A percentile compares a stretch with the other conserved stretches of the same genome.
Evolutionary conservation across 2,888 invertebrate genomes (phyloP).

Genomic region (Cheilosia pagana): DNA sequence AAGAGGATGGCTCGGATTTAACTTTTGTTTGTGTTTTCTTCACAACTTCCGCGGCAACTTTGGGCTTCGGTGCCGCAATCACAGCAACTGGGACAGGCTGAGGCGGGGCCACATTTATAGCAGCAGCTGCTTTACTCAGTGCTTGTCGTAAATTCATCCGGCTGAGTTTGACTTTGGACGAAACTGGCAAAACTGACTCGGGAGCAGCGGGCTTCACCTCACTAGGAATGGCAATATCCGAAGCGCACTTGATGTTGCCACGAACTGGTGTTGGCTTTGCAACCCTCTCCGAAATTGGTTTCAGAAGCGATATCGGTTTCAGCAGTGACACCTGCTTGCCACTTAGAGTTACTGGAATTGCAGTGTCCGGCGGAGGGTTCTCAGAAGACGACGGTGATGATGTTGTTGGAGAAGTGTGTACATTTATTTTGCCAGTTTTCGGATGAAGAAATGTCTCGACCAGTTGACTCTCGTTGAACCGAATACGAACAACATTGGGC

Average conservation of each 20-base stretch:
- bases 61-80: background rate
- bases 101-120: slow-evolving; percentile 62
- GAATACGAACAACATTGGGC: slow-evolving; percentile 78
- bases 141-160: slow-evolving; percentile 81
- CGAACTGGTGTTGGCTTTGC: slow-evolving; percentile 12
- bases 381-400: background rate
- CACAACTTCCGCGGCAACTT: slow-evolving; percentile 6
- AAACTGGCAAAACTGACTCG: slow-evolving; percentile 63
- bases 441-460: slow-evolving; percentile 79
- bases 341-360: background rate
- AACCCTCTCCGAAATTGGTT: slow-evolving; percentile 76
- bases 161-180: slow-evolving; percentile 79
- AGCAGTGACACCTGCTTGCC: slow-evolving; percentile 50
- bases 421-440: slow-evolving; percentile 31
- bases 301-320: slow-evolving; percentile 44
- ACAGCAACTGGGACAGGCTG: slow-evolving; percentile 54
- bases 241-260: slow-evolving; percentile 6
- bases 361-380: background rate
- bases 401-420: slow-evolving; percentile 6
- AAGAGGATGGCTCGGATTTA: slow-evolving; percentile 76
- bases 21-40: slow-evolving; percentile 57
- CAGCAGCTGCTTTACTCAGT: slow-evolving; percentile 80
- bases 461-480: slow-evolving; percentile 79
- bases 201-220: slow-evolving; percentile 31
- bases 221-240: slow-evolving; percentile 34